Percentiles rank a stretch among this genome's conserved stretches.
Evolutionary conservation across 2,888 invertebrate genomes (phyloP).

Genomic region (Trissonchulus sp.): DNA sequence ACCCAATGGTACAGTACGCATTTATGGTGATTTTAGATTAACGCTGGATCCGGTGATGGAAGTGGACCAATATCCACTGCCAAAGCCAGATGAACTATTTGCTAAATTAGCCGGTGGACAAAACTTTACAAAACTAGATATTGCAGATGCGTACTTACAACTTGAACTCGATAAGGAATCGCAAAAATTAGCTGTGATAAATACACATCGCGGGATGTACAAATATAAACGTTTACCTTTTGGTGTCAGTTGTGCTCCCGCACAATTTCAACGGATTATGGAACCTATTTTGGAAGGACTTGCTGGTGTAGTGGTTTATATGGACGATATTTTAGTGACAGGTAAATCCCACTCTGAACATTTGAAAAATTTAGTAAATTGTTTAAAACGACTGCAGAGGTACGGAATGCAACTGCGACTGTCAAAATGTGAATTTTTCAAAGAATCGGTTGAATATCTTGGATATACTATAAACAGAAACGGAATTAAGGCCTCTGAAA

Average conservation of each 20-base stretch:
- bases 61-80: neutral
- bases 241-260: constrained; percentile 25
- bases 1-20: neutral
- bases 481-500: constrained; percentile 28
- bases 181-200: constrained; percentile 23
- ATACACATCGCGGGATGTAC: constrained; percentile 27
- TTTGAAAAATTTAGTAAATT: neutral
- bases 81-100: neutral
- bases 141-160: constrained; percentile 50
- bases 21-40: constrained; percentile 5
- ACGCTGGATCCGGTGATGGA: constrained; percentile 5
- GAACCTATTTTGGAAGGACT: constrained; percentile 27
- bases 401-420: constrained; percentile 27
- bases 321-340: constrained; percentile 24
- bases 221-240: constrained; percentile 31
- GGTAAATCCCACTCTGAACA: neutral
- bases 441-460: too few species aligned
- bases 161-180: constrained; percentile 38
- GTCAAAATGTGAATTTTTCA: constrained; percentile 24
- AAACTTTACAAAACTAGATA: constrained; percentile 51
- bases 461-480: constrained; percentile 25
- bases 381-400: neutral
- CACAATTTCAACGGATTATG: constrained; percentile 32
- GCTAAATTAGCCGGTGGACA: constrained; percentile 13
- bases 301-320: constrained; percentile 29